phyloP scores from a whole-genome alignment of 2,113 vertebrate species.

The Labrus mixtus region DNA sequence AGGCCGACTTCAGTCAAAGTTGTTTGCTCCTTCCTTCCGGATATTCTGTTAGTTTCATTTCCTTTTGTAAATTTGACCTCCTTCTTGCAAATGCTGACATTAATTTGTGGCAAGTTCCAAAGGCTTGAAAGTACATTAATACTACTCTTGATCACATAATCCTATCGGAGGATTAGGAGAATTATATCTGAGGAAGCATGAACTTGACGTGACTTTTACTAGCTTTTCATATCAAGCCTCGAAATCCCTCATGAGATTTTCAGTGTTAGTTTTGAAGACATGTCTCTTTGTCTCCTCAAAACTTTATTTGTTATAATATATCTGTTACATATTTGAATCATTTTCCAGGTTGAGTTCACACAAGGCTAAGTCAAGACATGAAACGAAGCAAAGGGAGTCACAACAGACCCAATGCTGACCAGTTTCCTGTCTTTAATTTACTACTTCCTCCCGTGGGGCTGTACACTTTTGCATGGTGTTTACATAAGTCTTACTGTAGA shows the following conservation, averaged over 20 bases:
- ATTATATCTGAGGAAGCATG: constrained; percentile 21
- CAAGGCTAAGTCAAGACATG: background rate
- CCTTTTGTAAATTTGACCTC: constrained; percentile 18
- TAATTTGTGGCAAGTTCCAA: constrained; percentile 1
- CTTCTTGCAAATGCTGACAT: background rate
- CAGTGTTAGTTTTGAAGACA: background rate
- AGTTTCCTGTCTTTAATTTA: constrained; percentile 1
- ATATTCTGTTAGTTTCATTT: constrained; percentile 10
- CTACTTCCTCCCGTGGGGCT: background rate
- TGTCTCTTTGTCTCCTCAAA: background rate
- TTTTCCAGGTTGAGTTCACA: background rate
- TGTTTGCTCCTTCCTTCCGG: constrained; percentile 16
- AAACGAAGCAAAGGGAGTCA: constrained; percentile 4
- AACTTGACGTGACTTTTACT: constrained; percentile 26
- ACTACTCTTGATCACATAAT: constrained; percentile 34
- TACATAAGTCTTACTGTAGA: background rate
- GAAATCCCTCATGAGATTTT: constrained; percentile 34
- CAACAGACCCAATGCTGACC: constrained; percentile 4
- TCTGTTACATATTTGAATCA: background rate
- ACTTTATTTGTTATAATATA: background rate
- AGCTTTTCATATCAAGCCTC: constrained; percentile 28
- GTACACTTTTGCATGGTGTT: constrained; percentile 17
- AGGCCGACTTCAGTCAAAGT: constrained; percentile 27
- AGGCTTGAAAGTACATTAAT: constrained; percentile 11
- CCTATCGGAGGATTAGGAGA: constrained; percentile 39